Conservation (phyloP, 2,888 invertebrate species). For the Andrena hattorfiana region DNA sequence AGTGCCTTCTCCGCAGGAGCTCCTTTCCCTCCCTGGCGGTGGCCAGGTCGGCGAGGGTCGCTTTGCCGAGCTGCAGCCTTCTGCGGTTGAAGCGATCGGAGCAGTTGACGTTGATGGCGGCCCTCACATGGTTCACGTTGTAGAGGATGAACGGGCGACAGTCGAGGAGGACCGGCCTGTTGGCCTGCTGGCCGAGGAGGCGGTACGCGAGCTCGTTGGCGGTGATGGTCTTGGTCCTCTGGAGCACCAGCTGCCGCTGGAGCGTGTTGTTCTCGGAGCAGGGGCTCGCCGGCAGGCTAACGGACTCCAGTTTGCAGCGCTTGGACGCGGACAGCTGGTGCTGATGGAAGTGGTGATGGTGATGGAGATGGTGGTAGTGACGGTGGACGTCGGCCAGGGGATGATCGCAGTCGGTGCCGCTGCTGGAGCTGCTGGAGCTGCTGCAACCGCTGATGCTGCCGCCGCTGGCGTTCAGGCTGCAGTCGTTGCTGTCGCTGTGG, state of each 20-base stretch:
- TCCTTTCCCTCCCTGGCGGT: slow-evolving; percentile 89
- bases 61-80: slow-evolving; percentile 89
- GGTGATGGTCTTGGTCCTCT: slow-evolving; percentile 86
- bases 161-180: slow-evolving; percentile 86
- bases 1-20: slow-evolving; percentile 86
- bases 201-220: slow-evolving; percentile 86
- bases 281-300: slow-evolving; percentile 86
- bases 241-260: slow-evolving; percentile 86
- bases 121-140: slow-evolving; percentile 89
- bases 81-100: slow-evolving; percentile 89
- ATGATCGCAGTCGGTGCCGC: slow-evolving; percentile 45
- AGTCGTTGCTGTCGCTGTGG: slow-evolving; percentile 50
- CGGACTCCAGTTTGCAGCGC: slow-evolving; percentile 87
- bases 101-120: slow-evolving; percentile 90
- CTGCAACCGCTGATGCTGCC: slow-evolving; percentile 51
- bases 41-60: slow-evolving; percentile 89
- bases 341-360: slow-evolving; percentile 66
- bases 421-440: slow-evolving; percentile 61
- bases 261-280: slow-evolving; percentile 87
- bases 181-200: slow-evolving; percentile 72
- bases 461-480: slow-evolving; percentile 58
- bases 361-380: slow-evolving; percentile 66
- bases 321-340: slow-evolving; percentile 83
- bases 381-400: slow-evolving; percentile 53
- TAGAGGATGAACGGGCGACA: slow-evolving; percentile 90